phyloP scores from a whole-genome alignment of 2,888 invertebrate genomes.

The Camptogramma bilineatum region DNA sequence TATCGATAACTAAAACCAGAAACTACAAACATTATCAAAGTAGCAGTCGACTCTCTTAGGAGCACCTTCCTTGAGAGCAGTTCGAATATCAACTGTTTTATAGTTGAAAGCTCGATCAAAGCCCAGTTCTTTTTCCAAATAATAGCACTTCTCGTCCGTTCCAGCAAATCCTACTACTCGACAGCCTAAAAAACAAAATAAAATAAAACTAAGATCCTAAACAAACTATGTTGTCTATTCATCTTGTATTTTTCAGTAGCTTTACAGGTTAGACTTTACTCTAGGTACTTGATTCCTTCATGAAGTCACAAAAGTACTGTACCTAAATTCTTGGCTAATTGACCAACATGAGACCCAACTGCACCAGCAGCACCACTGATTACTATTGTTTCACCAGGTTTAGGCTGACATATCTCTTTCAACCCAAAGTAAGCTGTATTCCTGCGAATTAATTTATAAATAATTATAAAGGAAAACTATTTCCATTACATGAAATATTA shows the following conservation, averaged over 20 bases:
- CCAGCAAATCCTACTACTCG: constrained; percentile 87
- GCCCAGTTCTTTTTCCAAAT: constrained; percentile 87
- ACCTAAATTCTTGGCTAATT: constrained; percentile 90
- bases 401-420: constrained; percentile 88
- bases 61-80: constrained; percentile 86
- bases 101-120: constrained; percentile 91
- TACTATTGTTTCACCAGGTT: constrained; percentile 89
- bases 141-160: constrained; percentile 89
- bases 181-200: constrained; percentile 61
- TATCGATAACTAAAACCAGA: background rate
- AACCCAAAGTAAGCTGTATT: constrained; percentile 91
- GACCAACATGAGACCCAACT: constrained; percentile 91
- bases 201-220: background rate
- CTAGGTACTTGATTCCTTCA: too few relatives aligned
- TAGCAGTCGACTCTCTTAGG: constrained; percentile 90
- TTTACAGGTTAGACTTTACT: too few relatives aligned
- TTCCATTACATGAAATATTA: background rate
- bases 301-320: constrained; percentile 15
- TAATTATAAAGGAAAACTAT: too few relatives aligned
- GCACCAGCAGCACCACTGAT: constrained; percentile 92
- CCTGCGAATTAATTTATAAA: constrained; percentile 65
- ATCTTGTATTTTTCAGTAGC: too few relatives aligned
- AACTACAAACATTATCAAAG: constrained; percentile 89
- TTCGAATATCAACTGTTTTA: constrained; percentile 86
- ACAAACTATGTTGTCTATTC: background rate